These are phyloP conservation scores for Varanus komodoensis DNA, from an alignment of 2,113 vertebrate genomes.

Conservation along the genomic window DNA sequence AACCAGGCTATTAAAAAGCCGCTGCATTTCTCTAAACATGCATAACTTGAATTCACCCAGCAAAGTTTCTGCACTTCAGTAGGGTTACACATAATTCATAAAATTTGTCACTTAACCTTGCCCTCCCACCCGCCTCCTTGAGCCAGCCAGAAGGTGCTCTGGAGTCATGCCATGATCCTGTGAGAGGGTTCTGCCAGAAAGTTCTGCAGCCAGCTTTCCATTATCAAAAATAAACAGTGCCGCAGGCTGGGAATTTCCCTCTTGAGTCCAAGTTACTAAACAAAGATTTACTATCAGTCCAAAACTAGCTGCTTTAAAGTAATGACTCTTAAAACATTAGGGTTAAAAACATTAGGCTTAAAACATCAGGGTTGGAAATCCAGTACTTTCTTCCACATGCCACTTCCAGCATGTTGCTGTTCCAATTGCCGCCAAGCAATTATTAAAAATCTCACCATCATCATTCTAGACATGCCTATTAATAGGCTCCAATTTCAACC, in stretches of 20 bases:
- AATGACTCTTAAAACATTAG: neutral
- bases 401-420: neutral
- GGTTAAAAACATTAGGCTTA: neutral
- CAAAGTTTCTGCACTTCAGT: neutral
- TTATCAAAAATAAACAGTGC: slow-evolving; percentile 11
- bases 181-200: neutral
- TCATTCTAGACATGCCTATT: neutral
- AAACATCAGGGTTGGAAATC: neutral
- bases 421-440: neutral
- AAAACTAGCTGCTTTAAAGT: neutral
- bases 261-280: neutral
- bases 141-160: neutral
- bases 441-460: neutral
- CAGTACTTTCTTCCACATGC: neutral
- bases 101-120: neutral
- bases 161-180: neutral
- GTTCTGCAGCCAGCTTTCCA: neutral
- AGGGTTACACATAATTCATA: slow-evolving; percentile 1
- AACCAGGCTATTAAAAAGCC: neutral
- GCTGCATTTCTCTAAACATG: slow-evolving; percentile 53
- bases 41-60: slow-evolving; percentile 8
- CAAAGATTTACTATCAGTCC: neutral
- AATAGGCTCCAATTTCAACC: neutral
- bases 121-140: neutral
- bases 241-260: neutral